Conservation (phyloP, 2,113 vertebrate species). For the Vicugna pacos region DNA sequence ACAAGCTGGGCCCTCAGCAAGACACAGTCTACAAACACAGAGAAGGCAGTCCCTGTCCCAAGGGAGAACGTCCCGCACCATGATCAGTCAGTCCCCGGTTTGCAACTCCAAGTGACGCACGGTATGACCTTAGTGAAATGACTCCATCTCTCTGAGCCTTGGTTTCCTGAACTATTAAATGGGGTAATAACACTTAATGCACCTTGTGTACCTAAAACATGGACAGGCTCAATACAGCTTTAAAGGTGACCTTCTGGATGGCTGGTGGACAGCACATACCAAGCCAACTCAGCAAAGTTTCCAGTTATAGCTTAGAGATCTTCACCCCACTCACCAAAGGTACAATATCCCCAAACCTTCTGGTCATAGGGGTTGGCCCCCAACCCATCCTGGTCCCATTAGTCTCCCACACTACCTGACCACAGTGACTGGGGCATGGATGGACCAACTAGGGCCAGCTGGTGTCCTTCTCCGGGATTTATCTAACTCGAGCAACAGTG, state of each 20-base stretch:
- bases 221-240: not conserved
- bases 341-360: not conserved
- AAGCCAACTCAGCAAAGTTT: not conserved
- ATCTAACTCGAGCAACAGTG: not conserved
- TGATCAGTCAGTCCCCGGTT: not conserved
- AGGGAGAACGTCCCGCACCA: not conserved
- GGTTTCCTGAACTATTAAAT: not conserved
- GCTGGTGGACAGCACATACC: not conserved
- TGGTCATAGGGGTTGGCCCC: not conserved
- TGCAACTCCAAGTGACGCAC: not conserved
- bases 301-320: not conserved
- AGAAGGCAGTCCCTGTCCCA: not conserved
- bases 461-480: not conserved
- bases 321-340: not conserved
- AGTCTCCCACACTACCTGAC: not conserved
- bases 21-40: not conserved
- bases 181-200: not conserved
- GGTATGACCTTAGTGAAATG: not conserved
- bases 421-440: not conserved
- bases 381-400: not conserved
- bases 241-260: not conserved
- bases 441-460: not conserved
- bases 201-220: not conserved
- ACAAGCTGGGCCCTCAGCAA: not conserved
- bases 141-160: not conserved